Percentiles rank a stretch among this genome's conserved stretches.
These are phyloP conservation scores for Battus philenor DNA, from an alignment of 1,140 invertebrate genomes.

Conservation along the genomic window DNA sequence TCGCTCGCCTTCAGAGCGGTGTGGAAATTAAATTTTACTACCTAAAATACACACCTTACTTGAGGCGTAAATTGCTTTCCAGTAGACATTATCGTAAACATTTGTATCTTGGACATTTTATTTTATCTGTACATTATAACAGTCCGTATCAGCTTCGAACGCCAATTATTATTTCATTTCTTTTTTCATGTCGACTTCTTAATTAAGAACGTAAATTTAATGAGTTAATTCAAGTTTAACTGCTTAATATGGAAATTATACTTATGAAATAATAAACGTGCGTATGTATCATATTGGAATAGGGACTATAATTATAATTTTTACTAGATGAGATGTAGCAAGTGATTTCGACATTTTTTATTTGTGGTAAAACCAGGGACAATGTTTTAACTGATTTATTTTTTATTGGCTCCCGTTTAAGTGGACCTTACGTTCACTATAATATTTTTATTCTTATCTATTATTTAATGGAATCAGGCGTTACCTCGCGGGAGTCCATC, in stretches of 20 bases:
- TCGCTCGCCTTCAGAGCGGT: not conserved
- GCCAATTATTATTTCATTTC: too few species aligned
- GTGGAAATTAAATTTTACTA: slow-evolving; percentile 11
- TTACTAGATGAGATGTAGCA: too few species aligned
- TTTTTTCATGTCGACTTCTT: too few species aligned
- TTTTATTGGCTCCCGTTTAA: too few species aligned
- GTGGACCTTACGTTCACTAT: too few species aligned
- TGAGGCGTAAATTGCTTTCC: slow-evolving; percentile 3
- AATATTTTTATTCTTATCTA: too few species aligned
- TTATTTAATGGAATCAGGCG: too few species aligned
- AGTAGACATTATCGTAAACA: slow-evolving; percentile 6
- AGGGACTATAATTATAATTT: not conserved
- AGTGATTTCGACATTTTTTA: too few species aligned
- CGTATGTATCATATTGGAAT: not conserved
- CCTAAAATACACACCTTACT: slow-evolving; percentile 8
- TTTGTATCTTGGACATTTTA: slow-evolving; percentile 2
- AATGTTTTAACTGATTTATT: too few species aligned
- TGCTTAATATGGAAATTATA: not conserved
- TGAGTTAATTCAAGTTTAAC: not conserved
- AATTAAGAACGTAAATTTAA: too few species aligned
- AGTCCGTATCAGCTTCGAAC: not conserved
- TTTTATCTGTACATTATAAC: slow-evolving; percentile 5
- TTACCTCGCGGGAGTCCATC: too few species aligned
- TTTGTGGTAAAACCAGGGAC: too few species aligned
- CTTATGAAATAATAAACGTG: not conserved